Evolutionary conservation across 2,888 invertebrate genomes (phyloP).

Genomic region (Dryobota labecula): DNA sequence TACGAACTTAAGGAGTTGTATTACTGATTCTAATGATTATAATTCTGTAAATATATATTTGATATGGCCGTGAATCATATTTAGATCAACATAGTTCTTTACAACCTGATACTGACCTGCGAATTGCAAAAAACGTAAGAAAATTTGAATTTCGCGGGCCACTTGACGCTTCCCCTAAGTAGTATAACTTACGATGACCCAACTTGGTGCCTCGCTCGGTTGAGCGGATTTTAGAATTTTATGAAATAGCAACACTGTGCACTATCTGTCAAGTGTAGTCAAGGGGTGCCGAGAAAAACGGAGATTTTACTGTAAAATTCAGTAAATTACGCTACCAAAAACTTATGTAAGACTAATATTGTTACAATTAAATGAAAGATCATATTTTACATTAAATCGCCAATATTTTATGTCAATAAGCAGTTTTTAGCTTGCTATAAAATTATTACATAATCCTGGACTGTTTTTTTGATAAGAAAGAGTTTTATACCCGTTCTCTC

Average conservation of each 20-base stretch:
- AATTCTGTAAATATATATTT: too few species aligned
- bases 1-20: too few species aligned
- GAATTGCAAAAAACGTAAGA: too few species aligned
- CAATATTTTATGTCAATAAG: background rate
- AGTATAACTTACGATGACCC: too few species aligned
- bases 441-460: slow-evolving; percentile 79
- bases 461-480: slow-evolving; percentile 62
- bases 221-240: too few species aligned
- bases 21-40: too few species aligned
- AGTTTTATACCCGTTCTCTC: slow-evolving; percentile 1
- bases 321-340: slow-evolving; percentile 26
- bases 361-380: background rate
- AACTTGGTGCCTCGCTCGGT: too few species aligned
- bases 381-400: background rate
- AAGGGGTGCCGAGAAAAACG: slow-evolving; percentile 52
- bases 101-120: too few species aligned
- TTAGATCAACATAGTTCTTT: too few species aligned
- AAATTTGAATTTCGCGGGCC: too few species aligned
- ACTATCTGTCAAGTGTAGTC: slow-evolving; percentile 62
- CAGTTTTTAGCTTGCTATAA: slow-evolving; percentile 29
- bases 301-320: slow-evolving; percentile 37
- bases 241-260: slow-evolving; percentile 28
- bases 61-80: too few species aligned
- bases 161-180: too few species aligned
- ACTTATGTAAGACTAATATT: slow-evolving; percentile 50